phyloP scores from a whole-genome alignment of 2,888 invertebrate genomes.

The Drosophila vallismaia region DNA sequence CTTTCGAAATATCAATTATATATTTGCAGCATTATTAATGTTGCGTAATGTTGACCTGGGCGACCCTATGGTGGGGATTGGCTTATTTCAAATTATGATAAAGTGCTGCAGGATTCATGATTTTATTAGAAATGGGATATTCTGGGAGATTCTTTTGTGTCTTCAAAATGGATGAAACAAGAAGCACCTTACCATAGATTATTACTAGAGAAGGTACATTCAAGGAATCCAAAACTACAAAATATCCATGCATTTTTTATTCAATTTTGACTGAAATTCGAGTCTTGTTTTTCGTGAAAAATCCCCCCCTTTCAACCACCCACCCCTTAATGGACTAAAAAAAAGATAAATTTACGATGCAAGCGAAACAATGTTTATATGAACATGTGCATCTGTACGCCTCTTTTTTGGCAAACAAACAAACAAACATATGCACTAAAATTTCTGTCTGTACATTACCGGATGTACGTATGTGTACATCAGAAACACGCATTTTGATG shows the following conservation, averaged over 20 bases:
- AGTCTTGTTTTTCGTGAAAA: too few species aligned
- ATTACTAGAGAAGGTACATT: too few species aligned
- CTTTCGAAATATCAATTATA: too few species aligned
- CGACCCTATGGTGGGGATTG: background rate
- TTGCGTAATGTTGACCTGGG: background rate
- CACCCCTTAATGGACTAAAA: background rate
- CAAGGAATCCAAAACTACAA: too few species aligned
- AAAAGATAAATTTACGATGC: background rate
- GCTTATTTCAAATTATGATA: background rate
- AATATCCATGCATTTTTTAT: too few species aligned
- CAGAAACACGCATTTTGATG: conserved; percentile 8
- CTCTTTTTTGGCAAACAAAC: background rate
- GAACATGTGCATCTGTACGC: background rate
- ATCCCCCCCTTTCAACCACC: background rate
- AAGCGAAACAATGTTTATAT: background rate
- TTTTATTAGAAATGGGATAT: too few species aligned
- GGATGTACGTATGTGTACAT: conserved; percentile 10
- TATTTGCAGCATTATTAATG: background rate
- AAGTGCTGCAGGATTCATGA: too few species aligned
- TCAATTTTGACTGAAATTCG: too few species aligned
- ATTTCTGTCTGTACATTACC: conserved; percentile 3
- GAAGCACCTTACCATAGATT: too few species aligned
- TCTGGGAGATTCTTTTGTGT: too few species aligned
- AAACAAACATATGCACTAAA: background rate
- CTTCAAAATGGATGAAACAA: too few species aligned